Evolutionary conservation across 1,140 invertebrate genomes (phyloP), one percentile per base, ranked within the genome.

Genomic region (Papilio helenus): DNA sequence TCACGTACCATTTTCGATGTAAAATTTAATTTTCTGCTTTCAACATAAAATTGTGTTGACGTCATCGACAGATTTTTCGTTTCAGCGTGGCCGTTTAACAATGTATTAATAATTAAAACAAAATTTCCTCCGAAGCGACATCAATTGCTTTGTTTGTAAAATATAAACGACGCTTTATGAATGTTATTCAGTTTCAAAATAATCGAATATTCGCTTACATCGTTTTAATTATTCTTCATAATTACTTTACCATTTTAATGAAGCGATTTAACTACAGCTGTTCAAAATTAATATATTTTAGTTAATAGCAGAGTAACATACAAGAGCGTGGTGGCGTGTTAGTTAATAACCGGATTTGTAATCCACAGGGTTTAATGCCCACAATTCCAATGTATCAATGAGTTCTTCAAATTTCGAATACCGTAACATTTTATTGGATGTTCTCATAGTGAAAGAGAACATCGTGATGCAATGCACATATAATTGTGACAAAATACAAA

Each of bases 11-110:
- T 26, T 26, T 61, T 61, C 14, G n/a, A 34, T 18, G 12, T 29
- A 29, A 26, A 68, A 68, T 29, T 14, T 68, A 16, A 68, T 34
- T 18, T 29, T 61, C 9, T 5, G 26, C 26, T 68, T 68, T 68
- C 12, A 68, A 68, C 23, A 68, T 29, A 68, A 68, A 68, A 68
- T 68, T 34, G 14, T 16, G 61, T 68, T 68, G 61, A 68, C 34
- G 61, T 68, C 14, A 68, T 68, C 61, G 61, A 68, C 61, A 68
- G 61, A 61, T 68, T 68, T 29, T 12, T 16, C 61, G 61, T 68
- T 61, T 61, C 23, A 61, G 34, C 2, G 4, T 29, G 26, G 26
- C 16, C 26, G 61, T 34, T 12, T 29, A 68, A 68, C 61, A 68
- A 34, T 68, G 14, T 68, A 18, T 49, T 55, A n/a, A 68, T 29